Evolutionary conservation across 2,888 invertebrate genomes (phyloP).

Genomic region (Hemicrepidius hirtus): DNA sequence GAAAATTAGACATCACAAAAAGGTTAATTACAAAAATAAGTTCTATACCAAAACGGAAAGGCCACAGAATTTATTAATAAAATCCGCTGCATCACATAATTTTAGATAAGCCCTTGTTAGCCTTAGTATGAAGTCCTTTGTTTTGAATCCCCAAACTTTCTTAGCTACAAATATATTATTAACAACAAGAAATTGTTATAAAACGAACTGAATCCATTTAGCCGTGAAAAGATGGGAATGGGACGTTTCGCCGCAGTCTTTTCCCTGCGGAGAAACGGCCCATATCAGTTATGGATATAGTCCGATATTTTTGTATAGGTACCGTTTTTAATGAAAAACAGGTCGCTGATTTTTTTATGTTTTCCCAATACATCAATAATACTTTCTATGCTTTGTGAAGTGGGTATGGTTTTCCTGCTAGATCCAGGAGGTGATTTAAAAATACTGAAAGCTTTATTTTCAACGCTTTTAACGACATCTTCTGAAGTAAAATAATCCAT

Average conservation of each 20-base stretch:
- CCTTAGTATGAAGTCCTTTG: slow-evolving; percentile 30
- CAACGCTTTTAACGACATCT: slow-evolving; percentile 31
- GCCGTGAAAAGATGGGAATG: too few species aligned
- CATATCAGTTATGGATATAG: too few species aligned
- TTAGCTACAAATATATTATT: slow-evolving; percentile 31
- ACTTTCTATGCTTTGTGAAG: slow-evolving; percentile 23
- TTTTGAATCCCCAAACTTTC: slow-evolving; percentile 18
- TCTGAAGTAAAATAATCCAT: slow-evolving; percentile 22
- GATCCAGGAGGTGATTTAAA: slow-evolving; percentile 13
- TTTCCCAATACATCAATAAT: slow-evolving; percentile 37
- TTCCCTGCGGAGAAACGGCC: too few species aligned
- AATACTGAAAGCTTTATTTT: slow-evolving; percentile 40
- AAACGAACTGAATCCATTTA: too few species aligned
- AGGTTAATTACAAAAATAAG: not conserved
- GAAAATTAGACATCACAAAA: not conserved
- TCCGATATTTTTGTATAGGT: not conserved
- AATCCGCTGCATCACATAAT: slow-evolving; percentile 40
- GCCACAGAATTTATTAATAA: slow-evolving; percentile 39
- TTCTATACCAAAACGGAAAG: slow-evolving; percentile 35
- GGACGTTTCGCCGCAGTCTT: too few species aligned
- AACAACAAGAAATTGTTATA: not conserved
- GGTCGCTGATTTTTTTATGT: slow-evolving; percentile 30
- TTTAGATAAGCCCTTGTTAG: slow-evolving; percentile 38
- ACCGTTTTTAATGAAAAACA: slow-evolving; percentile 43
- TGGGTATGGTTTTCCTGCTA: not conserved